Evolutionary conservation across 2,888 invertebrate genomes (phyloP).

Genomic region (Acleris sparsana): DNA sequence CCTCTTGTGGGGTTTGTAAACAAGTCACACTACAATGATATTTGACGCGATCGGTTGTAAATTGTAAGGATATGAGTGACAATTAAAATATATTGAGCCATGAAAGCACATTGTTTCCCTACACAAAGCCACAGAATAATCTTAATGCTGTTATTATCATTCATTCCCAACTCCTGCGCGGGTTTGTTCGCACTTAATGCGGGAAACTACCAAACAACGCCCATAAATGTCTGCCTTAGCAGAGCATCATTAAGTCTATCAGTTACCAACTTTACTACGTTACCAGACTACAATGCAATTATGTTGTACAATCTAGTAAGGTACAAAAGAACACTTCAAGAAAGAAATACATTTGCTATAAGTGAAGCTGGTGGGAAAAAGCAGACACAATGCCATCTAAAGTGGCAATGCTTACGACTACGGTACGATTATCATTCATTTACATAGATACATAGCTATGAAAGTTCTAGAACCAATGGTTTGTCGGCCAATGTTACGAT

Average conservation of each 20-base stretch:
- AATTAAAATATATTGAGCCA: background rate
- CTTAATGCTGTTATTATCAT: background rate
- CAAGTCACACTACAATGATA: slow-evolving; percentile 5
- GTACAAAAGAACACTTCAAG: background rate
- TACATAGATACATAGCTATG: background rate
- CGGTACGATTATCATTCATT: background rate
- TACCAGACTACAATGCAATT: background rate
- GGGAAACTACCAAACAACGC: background rate
- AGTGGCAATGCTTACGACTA: slow-evolving; percentile 1
- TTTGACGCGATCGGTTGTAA: background rate
- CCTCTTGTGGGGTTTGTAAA: background rate
- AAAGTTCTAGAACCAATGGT: no score
- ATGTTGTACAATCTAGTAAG: background rate
- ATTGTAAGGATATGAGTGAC: background rate
- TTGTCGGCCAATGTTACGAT: no score
- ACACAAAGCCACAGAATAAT: background rate
- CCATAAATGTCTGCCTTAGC: background rate
- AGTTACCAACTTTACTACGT: background rate
- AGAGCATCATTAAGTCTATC: background rate
- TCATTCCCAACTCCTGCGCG: background rate
- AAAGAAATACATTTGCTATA: background rate
- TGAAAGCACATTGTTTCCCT: background rate
- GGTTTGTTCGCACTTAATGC: background rate
- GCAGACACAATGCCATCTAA: slow-evolving; percentile 34
- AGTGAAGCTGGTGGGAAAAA: background rate